Percentiles rank a stretch among this genome's conserved stretches.
These are phyloP conservation scores for Fissipunctia ypsillon DNA, from an alignment of 2,888 invertebrate genomes.

Conservation along the genomic window DNA sequence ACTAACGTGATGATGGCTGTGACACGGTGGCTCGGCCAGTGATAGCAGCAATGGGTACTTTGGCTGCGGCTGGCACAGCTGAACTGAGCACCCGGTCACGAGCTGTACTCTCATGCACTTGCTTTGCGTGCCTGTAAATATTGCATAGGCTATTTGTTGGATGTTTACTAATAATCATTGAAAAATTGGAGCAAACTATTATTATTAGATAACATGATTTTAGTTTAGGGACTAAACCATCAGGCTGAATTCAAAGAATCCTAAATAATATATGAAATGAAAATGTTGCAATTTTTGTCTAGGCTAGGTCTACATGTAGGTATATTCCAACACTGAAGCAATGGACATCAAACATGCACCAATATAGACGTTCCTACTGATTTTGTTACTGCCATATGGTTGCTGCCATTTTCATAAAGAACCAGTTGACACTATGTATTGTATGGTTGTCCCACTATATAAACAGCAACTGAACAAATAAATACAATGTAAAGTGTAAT, in stretches of 20 bases:
- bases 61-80: conserved; percentile 65
- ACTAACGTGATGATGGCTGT: conserved; percentile 81
- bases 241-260: neutral
- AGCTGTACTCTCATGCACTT: conserved; percentile 90
- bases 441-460: neutral
- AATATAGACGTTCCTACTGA: neutral
- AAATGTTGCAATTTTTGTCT: neutral
- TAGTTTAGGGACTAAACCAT: neutral
- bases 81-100: conserved; percentile 89
- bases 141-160: neutral
- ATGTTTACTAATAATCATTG: neutral
- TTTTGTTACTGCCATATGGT: neutral
- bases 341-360: neutral
- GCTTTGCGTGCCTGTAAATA: conserved; percentile 89
- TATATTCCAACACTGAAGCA: neutral
- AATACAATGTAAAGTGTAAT: neutral
- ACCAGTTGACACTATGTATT: neutral
- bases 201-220: neutral
- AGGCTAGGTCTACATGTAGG: neutral
- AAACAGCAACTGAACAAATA: conserved; percentile 24
- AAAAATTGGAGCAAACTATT: neutral
- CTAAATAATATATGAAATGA: neutral
- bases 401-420: neutral
- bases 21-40: conserved; percentile 82
- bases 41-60: conserved; percentile 89